Evolutionary conservation across 2,888 invertebrate species (phyloP), one percentile per base, ranked within the genome.

Genomic region (Cataglyphis rosenhaueri): DNA sequence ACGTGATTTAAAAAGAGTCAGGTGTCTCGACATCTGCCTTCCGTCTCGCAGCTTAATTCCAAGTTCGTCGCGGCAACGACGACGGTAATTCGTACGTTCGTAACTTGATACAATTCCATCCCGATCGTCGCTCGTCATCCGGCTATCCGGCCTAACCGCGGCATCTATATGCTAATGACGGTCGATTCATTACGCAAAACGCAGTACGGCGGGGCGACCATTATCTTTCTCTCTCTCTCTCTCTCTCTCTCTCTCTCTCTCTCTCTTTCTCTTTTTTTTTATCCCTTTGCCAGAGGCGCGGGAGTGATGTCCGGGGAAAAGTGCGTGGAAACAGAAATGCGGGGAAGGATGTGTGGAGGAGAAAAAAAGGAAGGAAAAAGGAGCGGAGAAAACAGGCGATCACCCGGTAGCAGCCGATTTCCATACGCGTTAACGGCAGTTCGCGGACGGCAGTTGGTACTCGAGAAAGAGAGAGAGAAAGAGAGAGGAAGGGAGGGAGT

Each of bases 381-480:
- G 52, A 44, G 48, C 48, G 48, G 44, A 70, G 62, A 41, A 64
- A 76, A 76, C 76, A 25, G 64, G 38, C 71, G 82, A 88, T 85
- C 86, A 68, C 55, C 75, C 73, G 66, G 74, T 84, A 76, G 83
- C 61, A 64, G 70, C 44, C 83, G 89, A 89, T 89, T 89, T 89
- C 87, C 90, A 88, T 76, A 85, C 85, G 86, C 90, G 86, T 86
- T 90, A 89, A 90, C 89, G 88, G 87, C 89, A 87, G 87, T 85
- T 65, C 85, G 90, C 83, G 88, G 84, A 90, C 88, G 82, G 90
- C 89, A 89, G 89, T 89, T 89, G 90, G 89, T 87, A 86, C 86
- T 87, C 88, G 89, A 83, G 88, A 84, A 52, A 76, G 68, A 74
- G 21, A 44, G 57, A 41, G 57, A 52, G 21, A 32, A n/a, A 12